Evolutionary conservation across 1,140 invertebrate species (phyloP), one percentile per base, ranked within the genome.

Genomic region (Hypsibius dujardini): DNA sequence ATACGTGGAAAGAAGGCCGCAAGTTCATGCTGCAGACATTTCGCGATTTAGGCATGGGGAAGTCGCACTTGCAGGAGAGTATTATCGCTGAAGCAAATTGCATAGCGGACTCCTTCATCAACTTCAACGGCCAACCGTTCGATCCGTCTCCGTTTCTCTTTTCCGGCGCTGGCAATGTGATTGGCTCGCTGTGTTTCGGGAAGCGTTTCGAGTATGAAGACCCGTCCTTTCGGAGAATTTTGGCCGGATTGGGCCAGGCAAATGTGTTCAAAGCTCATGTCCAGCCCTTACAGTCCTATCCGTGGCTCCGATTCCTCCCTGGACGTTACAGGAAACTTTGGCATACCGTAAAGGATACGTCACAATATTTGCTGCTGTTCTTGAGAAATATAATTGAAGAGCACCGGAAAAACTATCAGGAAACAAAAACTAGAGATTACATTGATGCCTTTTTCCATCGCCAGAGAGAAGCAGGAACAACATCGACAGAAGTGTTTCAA

Each of bases 371-470:
- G 7, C 7, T 12, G 50, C 7, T n/a, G 7, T 56, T 56, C n/a
- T n/a, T 12, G 50, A 56, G n/a, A 56, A n/a, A 7, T n/a, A 56
- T 56, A 12, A 56, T 92, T 3, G 79, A 86, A 62, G 84, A 84
- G 72, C 90, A 92, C 76, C 87, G 88, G 72, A 78, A 82, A 50
- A 84, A 83, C 0, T 87, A 87, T 73, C 79, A 83, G 72, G 75
- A 80, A 73, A 74, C 83, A 45, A 83, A 85, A 56, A 85, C 87
- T 1, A 82, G 87, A 70, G 89, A 92, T 79, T 85, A 92, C 40
- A 91, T 93, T 84, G 90, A 92, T 75, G 85, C 85, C 3, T 92
- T 91, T 76, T 80, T 92, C 28, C 82, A 87, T 56, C 84, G 89
- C 80, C 86, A 89, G 82, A 77, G 84, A 50, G 74, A 79, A 46